These are phyloP conservation scores for Apostichopus leukothele DNA, from an alignment of 53 echinoderm and acorn worm genomes.

Conservation along the genomic window DNA sequence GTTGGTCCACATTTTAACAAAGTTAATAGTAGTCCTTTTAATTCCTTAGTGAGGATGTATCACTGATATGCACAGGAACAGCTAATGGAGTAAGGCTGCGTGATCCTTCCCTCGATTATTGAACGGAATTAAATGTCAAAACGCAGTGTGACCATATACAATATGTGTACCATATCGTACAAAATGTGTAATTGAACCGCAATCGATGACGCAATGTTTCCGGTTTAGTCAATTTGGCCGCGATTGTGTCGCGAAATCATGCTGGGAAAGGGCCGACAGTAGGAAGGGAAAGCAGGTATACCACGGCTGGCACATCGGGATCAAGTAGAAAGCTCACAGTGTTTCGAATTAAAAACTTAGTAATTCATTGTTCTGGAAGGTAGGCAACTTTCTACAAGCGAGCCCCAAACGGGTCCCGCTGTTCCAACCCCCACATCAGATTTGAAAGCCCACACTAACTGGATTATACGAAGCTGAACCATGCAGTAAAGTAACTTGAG, in stretches of 20 bases:
- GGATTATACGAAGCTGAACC: too few species aligned
- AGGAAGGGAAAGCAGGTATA: too few species aligned
- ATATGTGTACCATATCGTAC: background rate
- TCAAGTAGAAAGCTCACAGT: too few species aligned
- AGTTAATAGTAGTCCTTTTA: background rate
- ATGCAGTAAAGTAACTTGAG: too few species aligned
- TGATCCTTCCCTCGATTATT: background rate
- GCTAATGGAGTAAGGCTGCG: background rate
- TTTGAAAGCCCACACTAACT: too few species aligned
- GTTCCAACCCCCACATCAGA: too few species aligned
- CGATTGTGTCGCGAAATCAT: background rate
- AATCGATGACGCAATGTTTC: conserved; percentile 27
- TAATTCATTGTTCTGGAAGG: too few species aligned
- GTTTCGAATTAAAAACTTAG: too few species aligned
- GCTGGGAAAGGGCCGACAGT: too few species aligned
- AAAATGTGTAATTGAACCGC: background rate
- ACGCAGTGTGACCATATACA: background rate
- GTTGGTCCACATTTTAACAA: background rate
- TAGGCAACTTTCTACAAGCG: too few species aligned
- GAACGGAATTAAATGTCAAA: background rate
- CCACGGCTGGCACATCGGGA: too few species aligned
- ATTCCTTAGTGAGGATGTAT: background rate
- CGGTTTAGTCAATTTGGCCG: background rate
- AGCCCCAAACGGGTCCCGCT: too few species aligned
- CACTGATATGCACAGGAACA: background rate